Conservation (phyloP, 1,140 invertebrate species). For the Akabosia matsudoensis region DNA sequence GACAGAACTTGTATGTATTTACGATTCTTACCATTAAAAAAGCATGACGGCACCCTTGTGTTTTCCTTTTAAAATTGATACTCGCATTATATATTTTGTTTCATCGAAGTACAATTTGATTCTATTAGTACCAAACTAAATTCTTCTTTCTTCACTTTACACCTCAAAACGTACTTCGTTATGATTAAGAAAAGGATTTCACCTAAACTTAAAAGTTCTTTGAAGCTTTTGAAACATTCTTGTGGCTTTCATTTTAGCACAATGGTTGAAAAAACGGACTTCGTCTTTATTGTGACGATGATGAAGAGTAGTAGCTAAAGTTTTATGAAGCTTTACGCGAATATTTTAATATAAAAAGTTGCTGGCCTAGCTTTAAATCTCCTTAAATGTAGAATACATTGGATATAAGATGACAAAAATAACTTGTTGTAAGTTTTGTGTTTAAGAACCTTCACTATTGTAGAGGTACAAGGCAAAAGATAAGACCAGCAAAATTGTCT, state of each 20-base stretch:
- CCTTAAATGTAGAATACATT: too few species aligned
- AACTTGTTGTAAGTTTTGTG: too few species aligned
- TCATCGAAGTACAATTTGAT: background rate
- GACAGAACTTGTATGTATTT: too few species aligned
- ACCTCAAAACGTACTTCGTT: background rate
- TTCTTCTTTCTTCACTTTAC: background rate
- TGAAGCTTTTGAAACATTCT: background rate
- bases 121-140: background rate
- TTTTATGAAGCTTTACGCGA: too few species aligned
- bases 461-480: too few species aligned
- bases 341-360: too few species aligned
- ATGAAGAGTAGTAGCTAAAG: background rate
- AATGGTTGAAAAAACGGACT: background rate
- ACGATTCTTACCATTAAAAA: too few species aligned
- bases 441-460: too few species aligned
- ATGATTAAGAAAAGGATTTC: background rate
- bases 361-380: too few species aligned
- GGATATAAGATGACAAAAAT: too few species aligned
- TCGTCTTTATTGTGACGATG: background rate
- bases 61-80: background rate
- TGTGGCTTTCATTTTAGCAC: background rate
- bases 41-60: background rate
- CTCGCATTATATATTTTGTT: background rate
- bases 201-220: background rate
- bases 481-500: too few species aligned